Evolutionary conservation across 2,888 invertebrate species (phyloP).

Genomic region (Eupsilia transversa): DNA sequence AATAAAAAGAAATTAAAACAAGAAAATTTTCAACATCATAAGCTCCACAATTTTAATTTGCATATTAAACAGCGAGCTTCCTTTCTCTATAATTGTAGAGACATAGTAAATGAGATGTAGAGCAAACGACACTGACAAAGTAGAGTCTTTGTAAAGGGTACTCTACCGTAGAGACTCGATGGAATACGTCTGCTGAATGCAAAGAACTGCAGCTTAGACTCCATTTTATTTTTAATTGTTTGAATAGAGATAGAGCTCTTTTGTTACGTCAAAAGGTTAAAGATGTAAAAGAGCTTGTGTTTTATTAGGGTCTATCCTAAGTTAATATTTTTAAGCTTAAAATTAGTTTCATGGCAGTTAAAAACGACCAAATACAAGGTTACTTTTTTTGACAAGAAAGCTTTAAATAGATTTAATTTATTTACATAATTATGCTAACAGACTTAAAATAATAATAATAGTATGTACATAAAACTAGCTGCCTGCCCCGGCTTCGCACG

Average conservation of each 20-base stretch:
- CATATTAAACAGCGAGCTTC: constrained; percentile 67
- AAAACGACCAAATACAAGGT: not conserved
- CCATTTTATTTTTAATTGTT: constrained; percentile 66
- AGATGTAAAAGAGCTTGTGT: not conserved
- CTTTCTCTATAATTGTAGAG: constrained; percentile 69
- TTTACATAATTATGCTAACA: no score
- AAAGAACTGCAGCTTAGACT: constrained; percentile 55
- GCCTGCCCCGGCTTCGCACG: no score
- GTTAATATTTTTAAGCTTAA: not conserved
- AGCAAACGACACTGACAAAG: constrained; percentile 67
- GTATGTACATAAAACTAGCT: no score
- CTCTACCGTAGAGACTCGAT: constrained; percentile 48
- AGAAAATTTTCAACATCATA: constrained; percentile 49
- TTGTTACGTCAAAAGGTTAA: constrained; percentile 21
- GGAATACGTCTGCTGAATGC: constrained; percentile 65
- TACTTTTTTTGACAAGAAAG: no score
- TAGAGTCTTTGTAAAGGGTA: constrained; percentile 57
- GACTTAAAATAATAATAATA: no score
- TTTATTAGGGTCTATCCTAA: not conserved
- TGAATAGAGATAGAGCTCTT: constrained; percentile 42
- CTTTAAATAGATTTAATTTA: no score
- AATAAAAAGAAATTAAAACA: constrained; percentile 23
- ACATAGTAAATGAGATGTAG: constrained; percentile 65
- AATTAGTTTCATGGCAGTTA: no score
- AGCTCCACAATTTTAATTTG: constrained; percentile 70